Conservation (phyloP, 2,888 invertebrate species). For the Eupithecia subumbrata region DNA sequence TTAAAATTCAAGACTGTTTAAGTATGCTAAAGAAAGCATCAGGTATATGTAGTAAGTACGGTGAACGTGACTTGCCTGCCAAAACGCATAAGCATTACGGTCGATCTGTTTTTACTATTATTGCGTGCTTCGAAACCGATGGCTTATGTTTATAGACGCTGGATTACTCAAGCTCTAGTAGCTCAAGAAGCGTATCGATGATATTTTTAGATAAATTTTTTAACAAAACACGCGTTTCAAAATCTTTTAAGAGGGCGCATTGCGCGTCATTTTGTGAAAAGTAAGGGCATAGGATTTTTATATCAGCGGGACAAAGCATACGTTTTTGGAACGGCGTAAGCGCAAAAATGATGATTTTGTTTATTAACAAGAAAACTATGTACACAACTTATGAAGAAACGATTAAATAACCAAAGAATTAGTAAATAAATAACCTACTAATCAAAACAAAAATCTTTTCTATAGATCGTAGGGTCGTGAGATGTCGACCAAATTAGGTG, state of each 20-base stretch:
- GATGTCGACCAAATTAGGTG: too few relatives aligned
- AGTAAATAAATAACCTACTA: too few relatives aligned
- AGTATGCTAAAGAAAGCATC: slow-evolving; percentile 22
- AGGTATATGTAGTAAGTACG: not conserved
- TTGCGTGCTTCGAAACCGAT: slow-evolving; percentile 9
- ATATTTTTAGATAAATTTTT: not conserved
- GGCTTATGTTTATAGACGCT: slow-evolving; percentile 3
- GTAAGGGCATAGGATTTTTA: too few relatives aligned
- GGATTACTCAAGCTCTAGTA: not conserved
- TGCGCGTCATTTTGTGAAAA: too few relatives aligned
- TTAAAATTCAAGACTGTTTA: not conserved
- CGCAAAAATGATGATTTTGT: too few relatives aligned
- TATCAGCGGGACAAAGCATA: too few relatives aligned
- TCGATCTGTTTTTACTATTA: slow-evolving; percentile 21
- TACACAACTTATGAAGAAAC: too few relatives aligned
- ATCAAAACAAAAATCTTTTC: too few relatives aligned
- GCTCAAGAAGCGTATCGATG: not conserved
- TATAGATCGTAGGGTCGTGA: too few relatives aligned
- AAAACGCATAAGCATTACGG: slow-evolving; percentile 15
- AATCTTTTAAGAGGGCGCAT: not conserved
- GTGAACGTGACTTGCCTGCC: slow-evolving; percentile 30
- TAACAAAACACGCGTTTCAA: not conserved
- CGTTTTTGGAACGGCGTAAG: too few relatives aligned
- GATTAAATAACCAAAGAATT: too few relatives aligned
- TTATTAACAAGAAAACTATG: too few relatives aligned